phyloP scores from a whole-genome alignment of 2,888 invertebrate species.

The Cephalotes varians region DNA sequence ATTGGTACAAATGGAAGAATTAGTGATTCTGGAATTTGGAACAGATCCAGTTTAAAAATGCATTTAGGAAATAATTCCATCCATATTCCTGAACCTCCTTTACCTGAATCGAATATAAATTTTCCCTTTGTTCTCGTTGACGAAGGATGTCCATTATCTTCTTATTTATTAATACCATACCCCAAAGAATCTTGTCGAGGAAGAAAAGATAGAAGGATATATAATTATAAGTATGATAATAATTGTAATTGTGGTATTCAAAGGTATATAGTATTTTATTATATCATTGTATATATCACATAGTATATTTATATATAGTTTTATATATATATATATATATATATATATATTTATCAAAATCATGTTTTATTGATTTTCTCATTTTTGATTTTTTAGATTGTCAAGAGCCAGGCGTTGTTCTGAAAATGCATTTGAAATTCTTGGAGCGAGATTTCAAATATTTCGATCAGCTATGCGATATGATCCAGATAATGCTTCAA shows the following conservation, averaged over 20 bases:
- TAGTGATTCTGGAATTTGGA: not conserved
- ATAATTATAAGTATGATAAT: not conserved
- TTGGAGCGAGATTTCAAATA: not conserved
- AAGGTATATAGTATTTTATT: no score
- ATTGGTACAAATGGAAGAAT: not conserved
- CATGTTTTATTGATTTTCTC: no score
- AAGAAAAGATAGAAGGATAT: not conserved
- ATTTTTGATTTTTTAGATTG: not conserved
- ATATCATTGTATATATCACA: no score
- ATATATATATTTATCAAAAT: no score
- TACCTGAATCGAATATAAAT: not conserved
- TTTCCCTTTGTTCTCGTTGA: not conserved
- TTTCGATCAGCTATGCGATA: conserved; percentile 11
- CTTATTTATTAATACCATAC: not conserved
- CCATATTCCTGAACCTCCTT: not conserved
- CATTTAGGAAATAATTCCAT: not conserved
- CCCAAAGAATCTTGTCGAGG: not conserved
- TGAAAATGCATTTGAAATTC: not conserved
- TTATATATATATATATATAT: no score
- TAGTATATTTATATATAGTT: no score
- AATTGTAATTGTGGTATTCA: no score
- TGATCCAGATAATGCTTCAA: not conserved
- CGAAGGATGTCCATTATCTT: not conserved
- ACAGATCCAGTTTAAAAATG: not conserved
- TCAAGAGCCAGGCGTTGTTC: not conserved